Conservation (phyloP, 1,140 invertebrate species). For the Campoletis sonorensis region DNA sequence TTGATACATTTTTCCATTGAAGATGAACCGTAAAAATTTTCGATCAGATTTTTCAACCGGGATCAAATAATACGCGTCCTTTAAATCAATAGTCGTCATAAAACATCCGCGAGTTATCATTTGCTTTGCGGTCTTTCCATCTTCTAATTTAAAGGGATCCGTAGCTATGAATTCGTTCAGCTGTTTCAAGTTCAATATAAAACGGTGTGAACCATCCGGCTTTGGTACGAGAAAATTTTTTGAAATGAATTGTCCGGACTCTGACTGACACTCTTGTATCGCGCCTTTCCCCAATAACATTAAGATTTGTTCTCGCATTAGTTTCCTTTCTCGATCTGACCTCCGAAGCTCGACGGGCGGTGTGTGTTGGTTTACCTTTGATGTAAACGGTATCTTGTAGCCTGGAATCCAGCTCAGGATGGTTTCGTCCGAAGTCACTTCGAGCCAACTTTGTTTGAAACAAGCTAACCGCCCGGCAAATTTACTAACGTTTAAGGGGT, state of each 20-base stretch:
- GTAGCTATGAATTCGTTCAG: background rate
- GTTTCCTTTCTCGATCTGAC: background rate
- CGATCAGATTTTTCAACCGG: slow-evolving; percentile 23
- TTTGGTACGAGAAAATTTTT: slow-evolving; percentile 9
- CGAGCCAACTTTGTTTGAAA: slow-evolving; percentile 29
- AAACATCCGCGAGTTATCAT: slow-evolving; percentile 19
- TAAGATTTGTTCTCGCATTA: slow-evolving; percentile 9
- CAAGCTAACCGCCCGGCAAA: slow-evolving; percentile 45
- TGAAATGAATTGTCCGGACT: background rate
- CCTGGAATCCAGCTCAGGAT: slow-evolving; percentile 46
- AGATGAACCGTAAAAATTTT: slow-evolving; percentile 48
- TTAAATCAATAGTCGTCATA: slow-evolving; percentile 16
- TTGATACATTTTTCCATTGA: slow-evolving; percentile 42
- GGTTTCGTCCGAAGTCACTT: slow-evolving; percentile 36
- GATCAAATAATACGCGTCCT: slow-evolving; percentile 27
- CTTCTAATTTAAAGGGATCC: slow-evolving; percentile 12
- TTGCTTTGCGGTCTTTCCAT: slow-evolving; percentile 5
- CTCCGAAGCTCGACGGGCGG: slow-evolving; percentile 2
- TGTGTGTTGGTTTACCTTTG: slow-evolving; percentile 5
- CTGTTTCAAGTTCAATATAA: slow-evolving; percentile 14
- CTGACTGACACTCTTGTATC: slow-evolving; percentile 5
- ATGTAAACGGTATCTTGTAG: slow-evolving; percentile 36
- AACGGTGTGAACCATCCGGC: background rate
- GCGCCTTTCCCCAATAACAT: slow-evolving; percentile 14
- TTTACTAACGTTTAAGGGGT: slow-evolving; percentile 40